These are phyloP conservation scores for Saccopteryx bilineata DNA, from an alignment of 2,113 vertebrate species.

Conservation along the genomic window DNA sequence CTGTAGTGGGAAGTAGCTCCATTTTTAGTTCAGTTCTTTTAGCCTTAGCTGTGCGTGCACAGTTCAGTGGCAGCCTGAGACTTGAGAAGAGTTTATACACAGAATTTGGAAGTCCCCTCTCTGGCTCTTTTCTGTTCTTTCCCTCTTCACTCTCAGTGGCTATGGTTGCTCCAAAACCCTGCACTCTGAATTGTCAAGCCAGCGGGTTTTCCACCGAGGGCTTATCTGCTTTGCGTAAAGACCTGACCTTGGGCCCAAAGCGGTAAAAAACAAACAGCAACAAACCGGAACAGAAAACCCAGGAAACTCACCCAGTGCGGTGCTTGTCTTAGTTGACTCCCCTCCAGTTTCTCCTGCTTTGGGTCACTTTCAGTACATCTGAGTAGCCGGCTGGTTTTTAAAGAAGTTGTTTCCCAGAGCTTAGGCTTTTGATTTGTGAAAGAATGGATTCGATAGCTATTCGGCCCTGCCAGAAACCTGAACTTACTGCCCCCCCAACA, in stretches of 20 bases:
- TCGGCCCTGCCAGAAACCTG: neutral
- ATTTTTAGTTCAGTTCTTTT: neutral
- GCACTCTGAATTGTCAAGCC: neutral
- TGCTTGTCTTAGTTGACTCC: neutral
- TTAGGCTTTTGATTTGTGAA: neutral
- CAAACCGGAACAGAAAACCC: neutral
- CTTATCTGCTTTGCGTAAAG: neutral
- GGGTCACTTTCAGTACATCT: neutral
- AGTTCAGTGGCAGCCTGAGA: neutral
- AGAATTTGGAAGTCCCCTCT: neutral
- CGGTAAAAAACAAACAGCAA: neutral
- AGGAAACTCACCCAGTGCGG: neutral
- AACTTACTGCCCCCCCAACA: neutral
- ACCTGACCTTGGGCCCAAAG: neutral
- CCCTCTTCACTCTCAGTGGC: neutral
- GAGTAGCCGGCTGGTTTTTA: neutral
- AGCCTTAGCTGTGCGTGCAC: neutral
- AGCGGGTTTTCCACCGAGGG: neutral
- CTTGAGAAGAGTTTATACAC: neutral
- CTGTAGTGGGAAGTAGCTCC: neutral
- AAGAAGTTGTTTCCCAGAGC: neutral
- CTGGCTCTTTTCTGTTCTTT: neutral
- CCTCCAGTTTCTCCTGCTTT: neutral
- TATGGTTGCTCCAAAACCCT: neutral
- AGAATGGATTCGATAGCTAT: neutral